Conservation (phyloP, 1,140 invertebrate genomes). For the Eubasilissa regina region DNA sequence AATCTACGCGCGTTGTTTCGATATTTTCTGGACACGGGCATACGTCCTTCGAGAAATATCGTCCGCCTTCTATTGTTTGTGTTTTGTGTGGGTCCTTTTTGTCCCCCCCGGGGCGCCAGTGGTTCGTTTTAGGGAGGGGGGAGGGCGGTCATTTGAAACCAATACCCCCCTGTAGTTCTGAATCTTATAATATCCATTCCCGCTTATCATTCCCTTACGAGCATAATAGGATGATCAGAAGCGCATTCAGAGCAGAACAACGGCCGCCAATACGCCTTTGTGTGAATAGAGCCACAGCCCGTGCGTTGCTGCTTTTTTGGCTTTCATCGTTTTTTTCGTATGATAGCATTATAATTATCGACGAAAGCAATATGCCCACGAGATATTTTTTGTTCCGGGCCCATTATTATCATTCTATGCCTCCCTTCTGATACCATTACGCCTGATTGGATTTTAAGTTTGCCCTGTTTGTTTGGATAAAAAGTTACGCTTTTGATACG, state of each 20-base stretch:
- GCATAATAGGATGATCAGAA: conserved; percentile 49
- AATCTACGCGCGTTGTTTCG: no score
- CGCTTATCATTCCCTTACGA: conserved; percentile 54
- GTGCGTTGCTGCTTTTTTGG: conserved; percentile 35
- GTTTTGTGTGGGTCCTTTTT: conserved; percentile 45
- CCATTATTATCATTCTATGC: conserved; percentile 32
- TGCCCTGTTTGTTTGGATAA: conserved; percentile 41
- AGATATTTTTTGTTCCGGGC: conserved; percentile 33
- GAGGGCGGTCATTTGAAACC: conserved; percentile 58
- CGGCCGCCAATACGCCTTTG: conserved; percentile 41
- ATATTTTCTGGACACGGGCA: no score
- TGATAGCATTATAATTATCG: conserved; percentile 34
- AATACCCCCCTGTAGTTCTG: conserved; percentile 57
- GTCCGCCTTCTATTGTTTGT: conserved; percentile 41
- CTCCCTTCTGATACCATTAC: conserved; percentile 36
- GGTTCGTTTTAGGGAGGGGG: conserved; percentile 35
- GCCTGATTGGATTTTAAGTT: conserved; percentile 38
- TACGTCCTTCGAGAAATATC: conserved; percentile 46
- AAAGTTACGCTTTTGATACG: conserved; percentile 31
- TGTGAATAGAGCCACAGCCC: conserved; percentile 10
- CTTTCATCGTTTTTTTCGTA: conserved; percentile 34
- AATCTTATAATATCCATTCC: conserved; percentile 54
- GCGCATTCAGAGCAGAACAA: conserved; percentile 40
- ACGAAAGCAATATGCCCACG: conserved; percentile 35
- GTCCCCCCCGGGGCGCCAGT: conserved; percentile 40